These are phyloP conservation scores for Cynaeus angustus DNA, from an alignment of 2,888 invertebrate genomes.

Conservation along the genomic window DNA sequence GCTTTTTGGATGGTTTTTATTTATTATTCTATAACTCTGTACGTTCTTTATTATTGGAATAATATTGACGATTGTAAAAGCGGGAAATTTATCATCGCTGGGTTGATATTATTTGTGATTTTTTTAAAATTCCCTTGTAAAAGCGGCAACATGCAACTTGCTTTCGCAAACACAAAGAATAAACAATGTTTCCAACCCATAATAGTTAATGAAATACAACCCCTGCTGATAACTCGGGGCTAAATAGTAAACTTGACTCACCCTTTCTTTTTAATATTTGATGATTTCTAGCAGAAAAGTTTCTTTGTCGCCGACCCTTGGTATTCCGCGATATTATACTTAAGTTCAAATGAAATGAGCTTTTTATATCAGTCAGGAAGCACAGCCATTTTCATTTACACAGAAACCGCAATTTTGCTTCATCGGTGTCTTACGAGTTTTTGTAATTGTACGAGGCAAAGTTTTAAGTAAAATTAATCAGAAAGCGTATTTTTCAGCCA, in stretches of 20 bases:
- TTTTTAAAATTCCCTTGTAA: too few species aligned
- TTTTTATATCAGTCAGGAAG: conserved; percentile 34
- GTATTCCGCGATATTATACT: conserved; percentile 56
- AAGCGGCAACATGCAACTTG: not conserved
- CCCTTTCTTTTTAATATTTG: conserved; percentile 55
- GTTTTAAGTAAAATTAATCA: conserved; percentile 29
- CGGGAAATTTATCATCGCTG: not conserved
- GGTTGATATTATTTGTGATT: too few species aligned
- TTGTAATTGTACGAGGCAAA: conserved; percentile 31
- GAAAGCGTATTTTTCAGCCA: conserved; percentile 12
- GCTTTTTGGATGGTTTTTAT: conserved; percentile 31
- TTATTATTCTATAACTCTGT: conserved; percentile 37
- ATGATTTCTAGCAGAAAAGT: conserved; percentile 54
- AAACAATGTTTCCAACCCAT: conserved; percentile 10
- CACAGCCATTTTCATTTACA: conserved; percentile 37
- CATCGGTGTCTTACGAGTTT: conserved; percentile 32
- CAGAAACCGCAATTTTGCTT: conserved; percentile 29
- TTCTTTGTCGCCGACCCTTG: conserved; percentile 51
- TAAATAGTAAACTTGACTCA: conserved; percentile 39
- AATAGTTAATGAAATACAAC: conserved; percentile 35
- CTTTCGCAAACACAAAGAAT: conserved; percentile 1
- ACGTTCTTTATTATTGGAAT: conserved; percentile 32
- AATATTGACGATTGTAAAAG: conserved; percentile 19
- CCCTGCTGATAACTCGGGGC: conserved; percentile 22
- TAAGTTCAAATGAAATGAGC: conserved; percentile 55